Evolutionary conservation across 2,113 vertebrate genomes (phyloP).

Genomic region (Microcebus murinus): DNA sequence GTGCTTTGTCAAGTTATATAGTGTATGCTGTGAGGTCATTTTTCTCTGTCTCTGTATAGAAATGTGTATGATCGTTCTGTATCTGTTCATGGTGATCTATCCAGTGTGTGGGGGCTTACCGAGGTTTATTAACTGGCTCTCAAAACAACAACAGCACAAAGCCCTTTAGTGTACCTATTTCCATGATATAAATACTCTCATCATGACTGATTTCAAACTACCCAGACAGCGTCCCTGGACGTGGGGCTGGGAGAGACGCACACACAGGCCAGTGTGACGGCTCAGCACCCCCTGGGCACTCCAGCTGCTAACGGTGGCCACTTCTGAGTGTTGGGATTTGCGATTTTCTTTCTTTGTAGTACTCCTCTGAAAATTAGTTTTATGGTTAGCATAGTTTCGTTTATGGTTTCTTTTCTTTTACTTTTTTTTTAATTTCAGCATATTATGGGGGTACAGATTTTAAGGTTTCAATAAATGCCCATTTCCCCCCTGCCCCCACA

Average conservation of each 20-base stretch:
- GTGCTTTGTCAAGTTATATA: background rate
- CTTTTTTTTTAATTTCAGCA: no score
- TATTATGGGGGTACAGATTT: no score
- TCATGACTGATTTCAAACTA: background rate
- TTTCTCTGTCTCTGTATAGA: background rate
- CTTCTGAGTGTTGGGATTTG: background rate
- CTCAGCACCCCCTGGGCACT: no score
- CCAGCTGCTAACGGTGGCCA: no score
- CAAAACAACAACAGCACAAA: background rate
- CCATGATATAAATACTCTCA: background rate
- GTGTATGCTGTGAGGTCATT: background rate
- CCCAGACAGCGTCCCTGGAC: background rate
- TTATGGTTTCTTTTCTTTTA: background rate
- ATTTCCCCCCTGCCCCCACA: no score
- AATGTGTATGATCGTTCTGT: background rate
- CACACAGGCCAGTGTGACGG: background rate
- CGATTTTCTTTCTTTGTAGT: background rate
- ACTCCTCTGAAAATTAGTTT: background rate
- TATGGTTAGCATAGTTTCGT: background rate
- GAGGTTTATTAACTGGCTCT: background rate
- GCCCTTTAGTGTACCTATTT: background rate
- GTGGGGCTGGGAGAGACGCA: background rate
- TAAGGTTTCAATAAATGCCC: no score
- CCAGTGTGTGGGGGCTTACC: background rate
- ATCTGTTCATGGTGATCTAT: background rate